phyloP scores from a whole-genome alignment of 2,113 vertebrate genomes.

The Hylia prasina region DNA sequence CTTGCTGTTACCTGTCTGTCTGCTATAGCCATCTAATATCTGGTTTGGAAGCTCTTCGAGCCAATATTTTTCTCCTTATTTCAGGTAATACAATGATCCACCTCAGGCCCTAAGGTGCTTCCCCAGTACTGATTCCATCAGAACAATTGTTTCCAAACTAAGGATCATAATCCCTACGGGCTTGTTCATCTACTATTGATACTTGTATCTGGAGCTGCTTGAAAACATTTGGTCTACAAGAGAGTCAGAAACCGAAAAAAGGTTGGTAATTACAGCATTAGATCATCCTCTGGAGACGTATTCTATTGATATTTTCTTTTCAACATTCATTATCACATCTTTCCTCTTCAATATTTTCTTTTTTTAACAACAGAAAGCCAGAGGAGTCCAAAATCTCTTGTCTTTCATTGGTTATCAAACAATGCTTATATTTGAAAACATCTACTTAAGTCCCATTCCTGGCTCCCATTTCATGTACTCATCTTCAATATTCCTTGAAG shows the following conservation, averaged over 20 bases:
- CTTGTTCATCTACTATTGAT: background rate
- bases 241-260: background rate
- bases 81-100: background rate
- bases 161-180: background rate
- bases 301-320: background rate
- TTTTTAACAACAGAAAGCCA: background rate
- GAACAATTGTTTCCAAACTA: background rate
- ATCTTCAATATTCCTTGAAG: background rate
- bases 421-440: background rate
- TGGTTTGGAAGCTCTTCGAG: background rate
- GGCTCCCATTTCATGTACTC: background rate
- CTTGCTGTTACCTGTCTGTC: background rate
- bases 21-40: background rate
- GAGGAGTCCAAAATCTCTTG: background rate
- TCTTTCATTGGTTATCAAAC: background rate
- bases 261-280: background rate
- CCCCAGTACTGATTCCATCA: background rate
- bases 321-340: background rate
- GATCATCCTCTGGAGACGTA: background rate
- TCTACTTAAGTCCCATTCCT: background rate
- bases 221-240: background rate
- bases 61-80: background rate
- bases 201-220: background rate
- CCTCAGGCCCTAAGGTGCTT: background rate
- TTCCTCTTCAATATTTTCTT: background rate